Conservation (phyloP, 2,888 invertebrate genomes). For the Meteorus colon region DNA sequence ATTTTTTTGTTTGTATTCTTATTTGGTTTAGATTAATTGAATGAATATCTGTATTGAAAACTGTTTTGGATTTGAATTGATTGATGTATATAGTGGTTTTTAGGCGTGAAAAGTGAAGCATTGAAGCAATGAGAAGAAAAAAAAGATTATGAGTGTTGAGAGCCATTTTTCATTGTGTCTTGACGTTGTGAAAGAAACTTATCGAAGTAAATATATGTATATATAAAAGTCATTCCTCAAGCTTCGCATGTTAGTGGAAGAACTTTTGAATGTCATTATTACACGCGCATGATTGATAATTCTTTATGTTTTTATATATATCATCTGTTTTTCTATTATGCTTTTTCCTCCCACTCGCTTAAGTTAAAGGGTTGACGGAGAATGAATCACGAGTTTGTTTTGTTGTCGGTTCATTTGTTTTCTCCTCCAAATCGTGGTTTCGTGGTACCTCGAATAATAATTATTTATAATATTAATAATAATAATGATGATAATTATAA, state of each 20-base stretch:
- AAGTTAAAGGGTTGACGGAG: slow-evolving; percentile 21
- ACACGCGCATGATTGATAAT: slow-evolving; percentile 5
- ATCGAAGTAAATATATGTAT: background rate
- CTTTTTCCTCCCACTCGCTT: slow-evolving; percentile 18
- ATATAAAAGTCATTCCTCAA: background rate
- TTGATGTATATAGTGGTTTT: background rate
- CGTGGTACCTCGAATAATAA: slow-evolving; percentile 1
- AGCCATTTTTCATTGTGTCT: background rate
- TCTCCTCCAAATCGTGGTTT: background rate
- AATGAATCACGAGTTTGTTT: slow-evolving; percentile 10
- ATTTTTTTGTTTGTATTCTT: background rate
- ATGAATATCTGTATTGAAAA: background rate
- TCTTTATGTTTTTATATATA: slow-evolving; percentile 4
- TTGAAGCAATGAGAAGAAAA: background rate
- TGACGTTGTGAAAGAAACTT: background rate
- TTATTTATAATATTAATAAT: slow-evolving; percentile 17
- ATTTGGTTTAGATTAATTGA: background rate
- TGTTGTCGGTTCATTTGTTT: background rate
- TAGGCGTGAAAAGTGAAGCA: background rate
- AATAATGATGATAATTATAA: slow-evolving; percentile 14
- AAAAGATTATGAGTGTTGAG: background rate
- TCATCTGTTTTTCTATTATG: slow-evolving; percentile 11
- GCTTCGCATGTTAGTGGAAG: background rate
- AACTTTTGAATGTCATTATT: background rate
- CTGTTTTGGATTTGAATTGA: background rate